Conservation (phyloP, 1,140 invertebrate genomes). For the Magallana ariakensis region DNA sequence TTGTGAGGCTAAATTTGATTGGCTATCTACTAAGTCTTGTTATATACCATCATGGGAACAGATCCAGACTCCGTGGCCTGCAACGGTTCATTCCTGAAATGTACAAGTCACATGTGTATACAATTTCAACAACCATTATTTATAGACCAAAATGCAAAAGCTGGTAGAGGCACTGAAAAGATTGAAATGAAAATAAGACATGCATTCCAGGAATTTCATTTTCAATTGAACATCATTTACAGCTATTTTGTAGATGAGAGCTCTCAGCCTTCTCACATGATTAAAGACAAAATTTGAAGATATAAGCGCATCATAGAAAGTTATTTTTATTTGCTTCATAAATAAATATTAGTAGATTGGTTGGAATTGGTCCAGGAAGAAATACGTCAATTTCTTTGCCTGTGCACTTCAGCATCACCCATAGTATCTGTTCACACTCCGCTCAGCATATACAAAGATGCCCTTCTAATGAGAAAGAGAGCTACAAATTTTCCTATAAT, state of each 20-base stretch:
- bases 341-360: constrained; percentile 24
- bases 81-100: constrained; percentile 33
- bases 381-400: constrained; percentile 26
- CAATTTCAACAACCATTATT: constrained; percentile 4
- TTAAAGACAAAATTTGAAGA: constrained; percentile 24
- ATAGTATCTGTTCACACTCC: background rate
- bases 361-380: background rate
- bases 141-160: background rate
- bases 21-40: constrained; percentile 38
- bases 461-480: constrained; percentile 1
- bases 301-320: background rate
- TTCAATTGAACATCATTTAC: constrained; percentile 31
- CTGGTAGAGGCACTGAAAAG: background rate
- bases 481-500: constrained; percentile 29
- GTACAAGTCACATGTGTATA: constrained; percentile 19
- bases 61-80: constrained; percentile 18
- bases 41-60: constrained; percentile 44
- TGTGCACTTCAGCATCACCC: background rate
- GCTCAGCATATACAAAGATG: background rate
- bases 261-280: background rate
- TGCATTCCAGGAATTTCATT: constrained; percentile 15
- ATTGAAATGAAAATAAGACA: constrained; percentile 9
- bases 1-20: constrained; percentile 37
- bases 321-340: background rate
- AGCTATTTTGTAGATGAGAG: constrained; percentile 31